Base-by-base conservation (phyloP, 2,888 invertebrate species). In the Oxystoma pomonae region DNA sequence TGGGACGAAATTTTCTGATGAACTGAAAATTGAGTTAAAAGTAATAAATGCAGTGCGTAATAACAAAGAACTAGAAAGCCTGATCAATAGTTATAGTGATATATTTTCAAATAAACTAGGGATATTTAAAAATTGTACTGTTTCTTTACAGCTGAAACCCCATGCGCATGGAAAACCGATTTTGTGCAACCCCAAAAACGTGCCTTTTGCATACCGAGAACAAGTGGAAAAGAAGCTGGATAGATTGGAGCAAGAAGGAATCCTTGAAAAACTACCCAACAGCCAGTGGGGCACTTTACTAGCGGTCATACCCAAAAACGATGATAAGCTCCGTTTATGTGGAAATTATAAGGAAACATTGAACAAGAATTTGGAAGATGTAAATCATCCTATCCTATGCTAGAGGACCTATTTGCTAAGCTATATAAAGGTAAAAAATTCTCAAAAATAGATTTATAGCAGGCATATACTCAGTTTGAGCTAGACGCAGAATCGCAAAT, bases 381-480 rank as follows among this genome's bases (percentile, higher is more conserved):
- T 62, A 20, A 64, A 63, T n/a, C 70, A 71, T 62, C 72, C 72
- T 16, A 55, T 74, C 19, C 71, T 12, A 61, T 63, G 50, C 65
- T 70, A 16, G 70, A 73, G 53, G 68, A 72, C 61, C 57, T 74
- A 55, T 73, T 73, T 67, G 55, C 58, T 22, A 69, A 65, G 58
- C 59, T 74, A 20, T 57, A 61, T 16, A 66, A 68, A 2, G 69
- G 71, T 20, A 55, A 63, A 19, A 55, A 65, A 50, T 72, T 71
- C 74, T 53, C 72, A 70, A 71, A 72, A 58, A 57, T 68, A 7
- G 65, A 68, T 64, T 19, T 66, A 19, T 51, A 60, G 12, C n/a
- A 50, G 21, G 78, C 77, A 0, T 78, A 77, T 67, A 72, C 73
- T 58, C 78, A 79, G 66, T 62, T 77, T 1, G 66, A 66, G 50